Percentiles rank a stretch among this genome's conserved stretches.
phyloP scores from a whole-genome alignment of 2,797 vertebrate species.

The Arnoldichthys spilopterus region DNA sequence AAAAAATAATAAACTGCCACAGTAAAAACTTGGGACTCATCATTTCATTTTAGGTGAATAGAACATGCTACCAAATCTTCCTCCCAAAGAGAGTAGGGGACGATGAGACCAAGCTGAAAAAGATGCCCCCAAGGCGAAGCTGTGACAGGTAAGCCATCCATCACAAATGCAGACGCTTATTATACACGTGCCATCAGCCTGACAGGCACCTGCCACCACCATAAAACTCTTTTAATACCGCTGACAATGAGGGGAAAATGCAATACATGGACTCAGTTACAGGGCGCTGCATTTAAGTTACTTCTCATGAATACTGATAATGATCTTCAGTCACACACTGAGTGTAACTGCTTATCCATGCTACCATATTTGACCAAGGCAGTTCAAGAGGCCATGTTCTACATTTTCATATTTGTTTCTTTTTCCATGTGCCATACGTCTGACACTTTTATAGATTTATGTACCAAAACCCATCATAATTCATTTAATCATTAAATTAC shows the following conservation, averaged over 20 bases:
- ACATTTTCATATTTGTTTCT: too few species aligned
- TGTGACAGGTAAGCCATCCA: conserved; percentile 44
- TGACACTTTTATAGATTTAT: too few species aligned
- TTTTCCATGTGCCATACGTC: too few species aligned
- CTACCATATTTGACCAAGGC: neutral
- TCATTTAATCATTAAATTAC: too few species aligned
- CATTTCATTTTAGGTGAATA: conserved; percentile 19
- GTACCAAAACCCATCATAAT: too few species aligned
- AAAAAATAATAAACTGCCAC: neutral
- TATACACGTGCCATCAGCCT: conserved; percentile 47
- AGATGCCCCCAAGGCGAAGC: conserved; percentile 35
- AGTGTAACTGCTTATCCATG: neutral
- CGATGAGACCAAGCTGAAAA: conserved; percentile 38
- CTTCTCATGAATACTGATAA: conserved; percentile 17
- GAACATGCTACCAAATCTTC: conserved; percentile 6
- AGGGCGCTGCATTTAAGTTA: conserved; percentile 3
- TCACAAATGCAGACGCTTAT: conserved; percentile 50
- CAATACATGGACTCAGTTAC: conserved; percentile 5
- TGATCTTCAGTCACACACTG: conserved; percentile 11
- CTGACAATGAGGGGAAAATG: conserved; percentile 26
- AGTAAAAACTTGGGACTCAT: conserved; percentile 1
- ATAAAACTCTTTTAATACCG: conserved; percentile 39
- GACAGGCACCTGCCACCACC: conserved; percentile 48
- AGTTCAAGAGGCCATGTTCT: neutral
- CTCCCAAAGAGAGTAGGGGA: conserved; percentile 8